Evolutionary conservation across 2,888 invertebrate species (phyloP), one percentile per base, ranked within the genome.

Genomic region (Ormyrus nitidulus): DNA sequence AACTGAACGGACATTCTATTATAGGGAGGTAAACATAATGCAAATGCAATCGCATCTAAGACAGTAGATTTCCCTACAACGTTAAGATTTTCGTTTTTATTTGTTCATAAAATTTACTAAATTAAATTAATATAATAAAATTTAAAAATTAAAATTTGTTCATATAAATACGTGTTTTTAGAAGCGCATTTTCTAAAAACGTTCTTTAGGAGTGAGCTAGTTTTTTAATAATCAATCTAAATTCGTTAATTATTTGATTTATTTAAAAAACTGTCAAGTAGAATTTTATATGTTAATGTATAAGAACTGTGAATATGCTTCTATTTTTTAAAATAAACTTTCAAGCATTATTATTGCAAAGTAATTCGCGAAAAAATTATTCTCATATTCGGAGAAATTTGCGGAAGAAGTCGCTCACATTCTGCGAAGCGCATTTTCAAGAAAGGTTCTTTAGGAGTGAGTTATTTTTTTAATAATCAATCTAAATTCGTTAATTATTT

Each of bases 31-130:
- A 80, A 75, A 34, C 77, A 80, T 48, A 74, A 78, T 71, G 98
- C 99, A 92, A 99, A 99, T 92, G 98, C 98, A 82, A 99, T 97
- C 61, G 99, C 99, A 89, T 99, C 99, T 98, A 99, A 98, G 90
- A 99, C 96, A 91, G 99, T 99, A 0, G 99, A 99, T 92, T 99
- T 99, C 5, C 99, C 99, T 98, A 88, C 53, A 91, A 77, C 34
- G 5, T 48, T 48, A 64, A 49, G 7, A 49, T 6, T 53, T 64
- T 9, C 7, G n/a, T 2, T 48, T 46, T 46, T 48, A 48, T 11
- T 64, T n/a, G 5, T n/a, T 7, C 1, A 64, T 6, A 11, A 5
- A 13, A 8, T 65, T 48, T 19, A 19, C 19, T n/a, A n/a, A n/a
- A n/a, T n/a, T n/a, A n/a, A 48, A 49, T n/a, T 8, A 44, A 49